These are phyloP conservation scores for Onychomys arenicola DNA, from an alignment of 2,797 vertebrate species.

Conservation along the genomic window DNA sequence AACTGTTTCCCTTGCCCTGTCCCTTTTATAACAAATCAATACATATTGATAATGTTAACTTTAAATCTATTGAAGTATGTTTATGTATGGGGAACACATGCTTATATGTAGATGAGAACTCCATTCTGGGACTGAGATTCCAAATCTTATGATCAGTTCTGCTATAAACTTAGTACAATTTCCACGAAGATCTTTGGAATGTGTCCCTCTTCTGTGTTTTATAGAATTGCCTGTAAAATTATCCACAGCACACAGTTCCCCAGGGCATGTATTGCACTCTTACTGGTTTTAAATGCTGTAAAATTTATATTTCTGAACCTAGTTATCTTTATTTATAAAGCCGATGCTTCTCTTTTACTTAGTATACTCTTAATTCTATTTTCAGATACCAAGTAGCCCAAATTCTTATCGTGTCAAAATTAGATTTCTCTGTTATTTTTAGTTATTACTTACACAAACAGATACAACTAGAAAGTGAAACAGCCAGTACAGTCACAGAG, in stretches of 20 bases:
- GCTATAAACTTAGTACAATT: not conserved
- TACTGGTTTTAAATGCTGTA: not conserved
- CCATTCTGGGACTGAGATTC: not conserved
- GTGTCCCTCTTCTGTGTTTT: not conserved
- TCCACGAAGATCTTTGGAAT: not conserved
- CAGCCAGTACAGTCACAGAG: not conserved
- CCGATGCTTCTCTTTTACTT: not conserved
- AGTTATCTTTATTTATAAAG: not conserved
- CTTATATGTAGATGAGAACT: not conserved
- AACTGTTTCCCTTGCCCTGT: not conserved
- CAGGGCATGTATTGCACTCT: not conserved
- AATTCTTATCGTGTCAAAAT: conserved; percentile 6
- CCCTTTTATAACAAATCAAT: not conserved
- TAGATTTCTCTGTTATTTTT: conserved; percentile 40
- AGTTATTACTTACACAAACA: not conserved
- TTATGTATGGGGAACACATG: not conserved
- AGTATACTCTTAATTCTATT: not conserved
- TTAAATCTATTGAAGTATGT: not conserved
- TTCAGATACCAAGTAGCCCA: not conserved
- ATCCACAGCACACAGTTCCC: not conserved
- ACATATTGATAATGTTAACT: not conserved
- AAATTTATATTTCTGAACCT: not conserved
- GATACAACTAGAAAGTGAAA: not conserved
- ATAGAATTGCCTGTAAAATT: not conserved
- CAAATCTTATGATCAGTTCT: not conserved